phyloP scores from a whole-genome alignment of 2,113 vertebrate genomes.

The Amblyornis subalaris region DNA sequence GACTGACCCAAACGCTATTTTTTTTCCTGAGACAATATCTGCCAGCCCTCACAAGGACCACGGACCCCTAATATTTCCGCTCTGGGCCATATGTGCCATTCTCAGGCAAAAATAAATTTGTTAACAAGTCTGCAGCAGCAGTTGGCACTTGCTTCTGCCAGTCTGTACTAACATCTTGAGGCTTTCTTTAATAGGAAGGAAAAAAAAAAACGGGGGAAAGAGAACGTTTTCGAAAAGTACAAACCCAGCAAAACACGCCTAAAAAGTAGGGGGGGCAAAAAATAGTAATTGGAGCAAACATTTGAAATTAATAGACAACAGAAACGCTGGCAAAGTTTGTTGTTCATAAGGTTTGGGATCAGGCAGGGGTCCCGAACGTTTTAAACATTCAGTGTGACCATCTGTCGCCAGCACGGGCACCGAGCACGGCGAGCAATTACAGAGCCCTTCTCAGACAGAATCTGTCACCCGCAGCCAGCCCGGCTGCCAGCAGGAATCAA shows the following conservation, averaged over 20 bases:
- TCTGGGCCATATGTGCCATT: conserved; percentile 73
- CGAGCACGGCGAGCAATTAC: conserved; percentile 70
- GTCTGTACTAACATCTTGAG: conserved; percentile 77
- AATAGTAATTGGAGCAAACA: conserved; percentile 31
- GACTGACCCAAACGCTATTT: not conserved
- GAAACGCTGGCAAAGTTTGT: conserved; percentile 59
- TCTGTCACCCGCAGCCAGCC: conserved; percentile 59
- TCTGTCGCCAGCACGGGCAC: conserved; percentile 69
- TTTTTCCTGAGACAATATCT: conserved; percentile 59
- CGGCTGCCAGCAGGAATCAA: conserved; percentile 66
- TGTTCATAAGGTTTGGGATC: conserved; percentile 23
- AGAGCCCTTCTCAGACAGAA: conserved; percentile 69
- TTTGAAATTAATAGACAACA: conserved; percentile 51
- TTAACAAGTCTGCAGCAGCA: conserved; percentile 73
- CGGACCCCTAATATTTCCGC: conserved; percentile 72
- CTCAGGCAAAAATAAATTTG: conserved; percentile 69
- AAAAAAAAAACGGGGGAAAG: not conserved
- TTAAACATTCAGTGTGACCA: conserved; percentile 70
- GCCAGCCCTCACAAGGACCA: conserved; percentile 69
- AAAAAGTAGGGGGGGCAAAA: not conserved
- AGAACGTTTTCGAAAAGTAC: not conserved
- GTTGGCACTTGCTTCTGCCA: conserved; percentile 70
- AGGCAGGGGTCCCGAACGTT: conserved; percentile 59
- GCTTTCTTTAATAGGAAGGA: conserved; percentile 44
- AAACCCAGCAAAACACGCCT: not conserved